Evolutionary conservation across 2,888 invertebrate species (phyloP).

Genomic region (Orthosia gracilis): DNA sequence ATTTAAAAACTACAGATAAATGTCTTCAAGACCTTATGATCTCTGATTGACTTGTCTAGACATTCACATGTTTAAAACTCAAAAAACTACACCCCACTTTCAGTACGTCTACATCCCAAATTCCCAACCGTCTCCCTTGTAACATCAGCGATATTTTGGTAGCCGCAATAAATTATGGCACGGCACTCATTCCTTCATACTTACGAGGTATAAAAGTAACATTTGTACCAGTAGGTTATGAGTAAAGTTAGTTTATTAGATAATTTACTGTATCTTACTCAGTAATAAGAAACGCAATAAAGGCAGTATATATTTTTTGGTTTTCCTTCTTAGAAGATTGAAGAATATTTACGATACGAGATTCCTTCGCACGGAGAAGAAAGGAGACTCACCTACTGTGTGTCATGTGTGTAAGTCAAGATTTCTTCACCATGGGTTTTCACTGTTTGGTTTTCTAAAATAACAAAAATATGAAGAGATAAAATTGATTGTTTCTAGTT

Average conservation of each 20-base stretch:
- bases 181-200: constrained; percentile 39
- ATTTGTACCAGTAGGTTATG: constrained; percentile 38
- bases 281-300: not conserved
- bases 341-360: not conserved
- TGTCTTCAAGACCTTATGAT: too few species aligned
- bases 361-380: not conserved
- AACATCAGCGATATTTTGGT: constrained; percentile 55
- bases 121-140: not conserved
- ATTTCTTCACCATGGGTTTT: too few species aligned
- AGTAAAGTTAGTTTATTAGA: constrained; percentile 48
- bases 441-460: too few species aligned
- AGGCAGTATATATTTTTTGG: not conserved
- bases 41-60: not conserved
- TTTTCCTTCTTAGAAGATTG: constrained; percentile 1
- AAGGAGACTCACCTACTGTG: too few species aligned
- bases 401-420: too few species aligned
- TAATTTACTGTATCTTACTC: constrained; percentile 5
- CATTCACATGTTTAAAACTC: not conserved
- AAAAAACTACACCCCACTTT: not conserved
- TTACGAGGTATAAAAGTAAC: constrained; percentile 50
- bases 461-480: too few species aligned
- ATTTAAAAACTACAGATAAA: not conserved
- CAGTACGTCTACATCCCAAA: not conserved
- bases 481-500: too few species aligned
- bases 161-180: constrained; percentile 44